Conservation (phyloP, 2,113 vertebrate species). For the Turdus rufiventris region DNA sequence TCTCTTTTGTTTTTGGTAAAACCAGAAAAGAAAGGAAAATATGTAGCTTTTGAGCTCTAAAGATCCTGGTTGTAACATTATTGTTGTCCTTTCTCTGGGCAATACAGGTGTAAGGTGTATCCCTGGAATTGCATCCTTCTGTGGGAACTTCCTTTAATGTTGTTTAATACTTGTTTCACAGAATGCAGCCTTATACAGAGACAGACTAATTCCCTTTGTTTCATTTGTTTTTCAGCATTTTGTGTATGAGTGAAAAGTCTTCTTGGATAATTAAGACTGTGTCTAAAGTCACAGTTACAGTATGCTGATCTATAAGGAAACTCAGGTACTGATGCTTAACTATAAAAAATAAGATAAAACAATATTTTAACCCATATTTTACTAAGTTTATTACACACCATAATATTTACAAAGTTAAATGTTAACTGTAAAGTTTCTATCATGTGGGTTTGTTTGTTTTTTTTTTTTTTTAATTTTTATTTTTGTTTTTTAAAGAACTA, state of each 20-base stretch:
- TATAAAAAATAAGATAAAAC: slow-evolving; percentile 76
- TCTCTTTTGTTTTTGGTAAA: not conserved
- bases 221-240: slow-evolving; percentile 51
- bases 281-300: slow-evolving; percentile 33
- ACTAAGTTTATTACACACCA: slow-evolving; percentile 74
- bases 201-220: slow-evolving; percentile 50
- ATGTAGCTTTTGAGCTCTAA: slow-evolving; percentile 53
- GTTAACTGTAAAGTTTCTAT: slow-evolving; percentile 72
- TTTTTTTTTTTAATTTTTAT: not conserved
- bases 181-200: slow-evolving; percentile 32
- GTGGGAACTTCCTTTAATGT: not conserved
- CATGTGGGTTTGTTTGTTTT: not conserved
- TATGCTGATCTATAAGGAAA: slow-evolving; percentile 50
- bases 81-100: slow-evolving; percentile 71
- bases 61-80: slow-evolving; percentile 55
- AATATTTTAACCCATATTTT: slow-evolving; percentile 72
- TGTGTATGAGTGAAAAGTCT: slow-evolving; percentile 58
- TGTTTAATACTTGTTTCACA: slow-evolving; percentile 58
- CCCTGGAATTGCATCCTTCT: slow-evolving; percentile 42
- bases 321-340: slow-evolving; percentile 65
- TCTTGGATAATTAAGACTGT: slow-evolving; percentile 52
- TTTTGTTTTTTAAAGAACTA: slow-evolving; percentile 62
- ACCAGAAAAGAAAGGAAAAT: slow-evolving; percentile 22
- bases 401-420: slow-evolving; percentile 75
- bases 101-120: slow-evolving; percentile 51